These are phyloP conservation scores for Clarias pachynema DNA, from an alignment of 2,797 vertebrate genomes.

Conservation along the genomic window DNA sequence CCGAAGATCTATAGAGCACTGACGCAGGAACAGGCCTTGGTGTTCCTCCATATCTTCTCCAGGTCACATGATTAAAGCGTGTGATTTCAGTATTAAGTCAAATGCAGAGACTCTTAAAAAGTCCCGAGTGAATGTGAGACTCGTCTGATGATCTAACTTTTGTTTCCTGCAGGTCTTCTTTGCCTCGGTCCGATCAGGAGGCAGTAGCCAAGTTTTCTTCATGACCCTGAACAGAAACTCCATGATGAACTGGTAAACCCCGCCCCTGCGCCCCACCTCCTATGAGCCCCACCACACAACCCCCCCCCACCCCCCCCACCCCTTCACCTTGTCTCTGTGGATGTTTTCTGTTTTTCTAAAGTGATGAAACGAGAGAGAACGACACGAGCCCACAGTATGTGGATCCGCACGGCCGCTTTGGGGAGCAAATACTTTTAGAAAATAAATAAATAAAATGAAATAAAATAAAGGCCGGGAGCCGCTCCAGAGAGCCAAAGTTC, in stretches of 20 bases:
- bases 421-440: slow-evolving; percentile 37
- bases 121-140: slow-evolving; percentile 66
- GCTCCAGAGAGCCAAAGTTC: slow-evolving; percentile 34
- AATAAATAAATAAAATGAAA: slow-evolving; percentile 16
- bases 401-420: slow-evolving; percentile 33
- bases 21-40: background rate
- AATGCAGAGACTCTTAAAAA: background rate
- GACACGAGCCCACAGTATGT: slow-evolving; percentile 32
- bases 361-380: slow-evolving; percentile 49
- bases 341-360: slow-evolving; percentile 55
- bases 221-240: slow-evolving; percentile 99
- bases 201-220: slow-evolving; percentile 99
- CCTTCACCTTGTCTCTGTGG: slow-evolving; percentile 77
- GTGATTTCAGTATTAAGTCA: background rate
- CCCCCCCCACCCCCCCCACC: slow-evolving; percentile 27
- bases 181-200: slow-evolving; percentile 95
- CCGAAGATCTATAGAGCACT: no score
- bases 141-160: background rate
- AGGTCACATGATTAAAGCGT: background rate
- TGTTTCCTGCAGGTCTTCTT: slow-evolving; percentile 89
- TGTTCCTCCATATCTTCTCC: background rate
- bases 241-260: slow-evolving; percentile 98
- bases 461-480: slow-evolving; percentile 18
- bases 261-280: slow-evolving; percentile 36
- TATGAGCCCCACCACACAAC: slow-evolving; percentile 55